phyloP scores from a whole-genome alignment of 2,888 invertebrate species.

The Dryomyza anilis region DNA sequence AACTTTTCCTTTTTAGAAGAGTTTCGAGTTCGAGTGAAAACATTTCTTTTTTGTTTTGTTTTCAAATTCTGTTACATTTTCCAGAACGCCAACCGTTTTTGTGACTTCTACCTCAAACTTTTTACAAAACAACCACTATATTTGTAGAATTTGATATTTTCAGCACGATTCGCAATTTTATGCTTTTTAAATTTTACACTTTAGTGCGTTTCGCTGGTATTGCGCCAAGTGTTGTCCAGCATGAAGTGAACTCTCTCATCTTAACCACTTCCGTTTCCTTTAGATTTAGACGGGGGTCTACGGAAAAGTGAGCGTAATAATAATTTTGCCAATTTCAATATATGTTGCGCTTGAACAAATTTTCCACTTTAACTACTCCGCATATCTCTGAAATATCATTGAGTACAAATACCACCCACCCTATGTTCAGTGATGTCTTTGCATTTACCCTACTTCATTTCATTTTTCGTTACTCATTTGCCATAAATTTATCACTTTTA shows the following conservation, averaged over 20 bases:
- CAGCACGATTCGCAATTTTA: slow-evolving; percentile 33
- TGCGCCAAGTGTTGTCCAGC: slow-evolving; percentile 5
- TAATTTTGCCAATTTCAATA: slow-evolving; percentile 8
- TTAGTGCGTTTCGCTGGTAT: slow-evolving; percentile 16
- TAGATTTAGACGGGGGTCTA: not conserved
- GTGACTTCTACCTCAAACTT: too few species aligned
- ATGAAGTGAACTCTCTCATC: slow-evolving; percentile 14
- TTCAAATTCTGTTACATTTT: not conserved
- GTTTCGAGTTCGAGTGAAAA: not conserved
- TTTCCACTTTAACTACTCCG: not conserved
- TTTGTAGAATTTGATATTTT: slow-evolving; percentile 25
- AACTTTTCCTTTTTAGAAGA: not conserved
- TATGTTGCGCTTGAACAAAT: slow-evolving; percentile 11
- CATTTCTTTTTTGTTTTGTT: too few species aligned
- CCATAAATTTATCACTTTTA: slow-evolving; percentile 37
- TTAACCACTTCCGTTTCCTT: slow-evolving; percentile 10
- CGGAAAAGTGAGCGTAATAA: not conserved
- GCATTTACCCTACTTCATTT: too few species aligned
- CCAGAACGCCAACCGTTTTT: too few species aligned
- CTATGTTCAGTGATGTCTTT: too few species aligned
- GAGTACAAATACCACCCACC: too few species aligned
- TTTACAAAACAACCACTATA: not conserved
- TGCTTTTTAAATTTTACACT: slow-evolving; percentile 33
- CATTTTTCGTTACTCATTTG: slow-evolving; percentile 25
- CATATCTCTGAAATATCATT: too few species aligned